Conservation (phyloP, 2,888 invertebrate genomes). For the Erebia ligea region DNA sequence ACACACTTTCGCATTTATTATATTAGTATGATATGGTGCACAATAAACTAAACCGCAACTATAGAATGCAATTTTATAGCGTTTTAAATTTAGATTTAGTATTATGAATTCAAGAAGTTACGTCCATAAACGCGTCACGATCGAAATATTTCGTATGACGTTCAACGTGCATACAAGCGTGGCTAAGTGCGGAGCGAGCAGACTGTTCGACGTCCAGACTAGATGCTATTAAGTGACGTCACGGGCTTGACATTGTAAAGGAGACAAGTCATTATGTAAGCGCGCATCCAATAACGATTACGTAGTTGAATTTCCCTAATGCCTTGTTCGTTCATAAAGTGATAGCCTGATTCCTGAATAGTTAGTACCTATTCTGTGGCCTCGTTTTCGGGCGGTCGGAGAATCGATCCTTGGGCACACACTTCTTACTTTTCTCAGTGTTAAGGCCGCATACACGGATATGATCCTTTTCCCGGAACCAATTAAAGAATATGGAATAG, state of each 20-base stretch:
- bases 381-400: too few species aligned
- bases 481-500: too few species aligned
- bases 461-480: too few species aligned
- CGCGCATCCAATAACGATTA: constrained; percentile 57
- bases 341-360: too few species aligned
- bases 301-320: constrained; percentile 39
- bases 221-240: constrained; percentile 71
- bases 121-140: constrained; percentile 25
- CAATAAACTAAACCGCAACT: not conserved
- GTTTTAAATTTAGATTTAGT: constrained; percentile 3
- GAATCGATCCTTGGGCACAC: too few species aligned
- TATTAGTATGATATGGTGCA: too few species aligned
- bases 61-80: constrained; percentile 2
- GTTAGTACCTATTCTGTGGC: too few species aligned
- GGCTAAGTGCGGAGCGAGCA: constrained; percentile 48
- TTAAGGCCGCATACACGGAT: too few species aligned
- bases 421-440: too few species aligned
- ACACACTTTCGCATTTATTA: too few species aligned
- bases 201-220: constrained; percentile 67
- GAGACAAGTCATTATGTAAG: constrained; percentile 55
- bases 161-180: constrained; percentile 34
- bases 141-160: constrained; percentile 32
- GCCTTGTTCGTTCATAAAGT: constrained; percentile 28
- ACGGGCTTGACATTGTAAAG: constrained; percentile 63
- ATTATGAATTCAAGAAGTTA: not conserved